phyloP scores from a whole-genome alignment of 2,888 invertebrate genomes.

The Caenorhabditis sp. region DNA sequence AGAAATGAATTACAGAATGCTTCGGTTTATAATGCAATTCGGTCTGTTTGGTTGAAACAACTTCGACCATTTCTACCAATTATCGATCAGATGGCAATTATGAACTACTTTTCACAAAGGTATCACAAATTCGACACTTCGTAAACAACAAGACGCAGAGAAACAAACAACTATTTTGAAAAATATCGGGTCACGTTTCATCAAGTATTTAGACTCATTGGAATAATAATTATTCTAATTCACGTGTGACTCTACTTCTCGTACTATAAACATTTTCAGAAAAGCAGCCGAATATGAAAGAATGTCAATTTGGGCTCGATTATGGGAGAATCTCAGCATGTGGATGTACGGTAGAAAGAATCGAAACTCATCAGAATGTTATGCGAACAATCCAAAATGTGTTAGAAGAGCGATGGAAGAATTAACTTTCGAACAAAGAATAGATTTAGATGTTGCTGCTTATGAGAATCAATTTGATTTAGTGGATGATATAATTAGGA shows the following conservation, averaged over 20 bases:
- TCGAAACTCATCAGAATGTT: conserved; percentile 20
- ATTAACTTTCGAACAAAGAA: conserved; percentile 44
- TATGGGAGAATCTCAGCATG: conserved; percentile 33
- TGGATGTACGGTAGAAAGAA: conserved; percentile 41
- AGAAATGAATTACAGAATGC: conserved; percentile 41
- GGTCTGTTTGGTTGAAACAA: conserved; percentile 47
- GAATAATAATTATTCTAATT: neutral
- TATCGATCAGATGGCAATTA: conserved; percentile 50
- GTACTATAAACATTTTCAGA: too few species aligned
- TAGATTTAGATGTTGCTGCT: conserved; percentile 45
- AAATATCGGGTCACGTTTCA: neutral
- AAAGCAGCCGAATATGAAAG: conserved; percentile 32
- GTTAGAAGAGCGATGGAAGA: conserved; percentile 43
- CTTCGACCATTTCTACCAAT: conserved; percentile 42
- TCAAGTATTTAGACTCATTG: neutral
- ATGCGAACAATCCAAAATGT: conserved; percentile 46
- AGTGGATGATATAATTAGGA: conserved; percentile 34
- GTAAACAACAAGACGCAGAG: neutral
- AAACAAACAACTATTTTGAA: neutral
- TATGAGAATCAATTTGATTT: conserved; percentile 41
- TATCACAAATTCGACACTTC: too few species aligned
- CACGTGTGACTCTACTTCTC: too few species aligned
- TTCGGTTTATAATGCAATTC: conserved; percentile 48
- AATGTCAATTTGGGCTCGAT: conserved; percentile 49
- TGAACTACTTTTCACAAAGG: conserved; percentile 50